A percentile compares a stretch with the other conserved stretches of the same genome.
These are phyloP conservation scores for Sitta carolinensis DNA, from an alignment of 2,797 vertebrate genomes.

Conservation along the genomic window DNA sequence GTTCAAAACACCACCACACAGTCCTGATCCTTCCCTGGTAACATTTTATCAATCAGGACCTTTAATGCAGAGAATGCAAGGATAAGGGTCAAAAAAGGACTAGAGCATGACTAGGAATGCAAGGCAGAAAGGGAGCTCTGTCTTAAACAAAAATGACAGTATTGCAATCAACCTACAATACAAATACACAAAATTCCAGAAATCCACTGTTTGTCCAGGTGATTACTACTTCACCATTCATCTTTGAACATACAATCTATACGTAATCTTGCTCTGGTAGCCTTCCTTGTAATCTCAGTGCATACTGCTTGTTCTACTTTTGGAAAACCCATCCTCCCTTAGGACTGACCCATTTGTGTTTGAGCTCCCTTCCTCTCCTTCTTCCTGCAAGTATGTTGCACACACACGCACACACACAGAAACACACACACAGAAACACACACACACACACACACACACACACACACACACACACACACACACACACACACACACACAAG, in stretches of 20 bases:
- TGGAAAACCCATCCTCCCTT: not conserved
- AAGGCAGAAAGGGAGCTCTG: not conserved
- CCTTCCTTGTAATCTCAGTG: not conserved
- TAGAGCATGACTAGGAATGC: not conserved
- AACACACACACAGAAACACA: no score
- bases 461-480: no score
- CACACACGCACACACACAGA: rapidly evolving
- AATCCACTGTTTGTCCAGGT: not conserved
- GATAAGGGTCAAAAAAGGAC: not conserved
- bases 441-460: no score
- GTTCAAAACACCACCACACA: not conserved
- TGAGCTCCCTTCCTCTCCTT: not conserved
- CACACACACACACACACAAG: rapidly evolving
- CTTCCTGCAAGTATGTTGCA: not conserved
- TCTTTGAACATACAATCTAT: not conserved
- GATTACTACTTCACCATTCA: not conserved
- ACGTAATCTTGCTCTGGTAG: rapidly evolving
- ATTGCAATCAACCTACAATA: not conserved
- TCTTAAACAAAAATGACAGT: not conserved
- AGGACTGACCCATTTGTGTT: not conserved
- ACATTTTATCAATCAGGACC: not conserved
- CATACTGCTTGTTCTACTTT: not conserved
- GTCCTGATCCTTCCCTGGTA: not conserved
- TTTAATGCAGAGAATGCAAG: not conserved
- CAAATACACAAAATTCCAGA: not conserved